These are phyloP conservation scores for Chymomyza procnemis DNA, from an alignment of 2,888 invertebrate species.

Conservation along the genomic window DNA sequence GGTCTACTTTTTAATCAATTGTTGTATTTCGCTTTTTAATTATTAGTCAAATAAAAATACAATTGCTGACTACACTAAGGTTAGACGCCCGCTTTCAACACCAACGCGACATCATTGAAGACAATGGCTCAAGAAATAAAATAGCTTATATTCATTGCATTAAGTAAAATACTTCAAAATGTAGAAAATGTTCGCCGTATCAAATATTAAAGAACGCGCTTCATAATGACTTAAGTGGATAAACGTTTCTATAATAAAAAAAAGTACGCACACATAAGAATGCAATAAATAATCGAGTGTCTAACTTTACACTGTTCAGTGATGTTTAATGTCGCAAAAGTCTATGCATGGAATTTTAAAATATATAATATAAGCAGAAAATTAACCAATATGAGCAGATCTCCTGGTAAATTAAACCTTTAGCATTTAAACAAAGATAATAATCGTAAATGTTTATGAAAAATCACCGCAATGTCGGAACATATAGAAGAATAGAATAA, in stretches of 20 bases:
- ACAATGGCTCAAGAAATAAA: not conserved
- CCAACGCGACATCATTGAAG: not conserved
- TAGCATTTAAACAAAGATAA: no score
- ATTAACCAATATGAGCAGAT: no score
- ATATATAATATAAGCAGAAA: no score
- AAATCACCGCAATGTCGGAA: no score
- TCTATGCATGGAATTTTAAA: not conserved
- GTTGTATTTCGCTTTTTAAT: not conserved
- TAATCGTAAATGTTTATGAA: no score
- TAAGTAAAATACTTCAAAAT: no score
- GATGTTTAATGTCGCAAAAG: not conserved
- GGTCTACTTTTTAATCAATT: not conserved
- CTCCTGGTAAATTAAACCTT: no score
- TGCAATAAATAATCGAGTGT: not conserved
- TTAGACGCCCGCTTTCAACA: not conserved
- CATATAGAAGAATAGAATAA: no score
- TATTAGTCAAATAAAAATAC: not conserved
- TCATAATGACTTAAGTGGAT: constrained; percentile 59
- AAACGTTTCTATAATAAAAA: constrained; percentile 39
- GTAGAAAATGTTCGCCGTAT: not conserved
- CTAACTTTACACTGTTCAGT: not conserved
- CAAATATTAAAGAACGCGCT: constrained; percentile 12
- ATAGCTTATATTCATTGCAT: not conserved
- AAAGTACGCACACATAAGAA: not conserved
- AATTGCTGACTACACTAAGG: not conserved